Evolutionary conservation across 2,888 invertebrate genomes (phyloP).

Genomic region (Ashinkailepas kermadecensis): DNA sequence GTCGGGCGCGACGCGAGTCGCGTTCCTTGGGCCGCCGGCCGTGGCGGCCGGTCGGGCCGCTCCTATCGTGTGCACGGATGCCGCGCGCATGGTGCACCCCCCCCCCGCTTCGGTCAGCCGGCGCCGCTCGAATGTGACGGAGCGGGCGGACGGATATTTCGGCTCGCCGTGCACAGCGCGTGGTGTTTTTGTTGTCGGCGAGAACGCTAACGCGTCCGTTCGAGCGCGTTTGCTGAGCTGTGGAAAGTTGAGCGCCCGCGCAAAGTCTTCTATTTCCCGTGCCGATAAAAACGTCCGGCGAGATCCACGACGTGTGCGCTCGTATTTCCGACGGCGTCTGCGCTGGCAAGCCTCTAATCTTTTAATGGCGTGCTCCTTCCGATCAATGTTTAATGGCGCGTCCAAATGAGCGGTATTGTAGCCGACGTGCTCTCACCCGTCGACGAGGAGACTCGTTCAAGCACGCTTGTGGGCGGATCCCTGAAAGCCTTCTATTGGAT

Average conservation of each 20-base stretch:
- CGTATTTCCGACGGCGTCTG: background rate
- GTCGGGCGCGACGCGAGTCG: background rate
- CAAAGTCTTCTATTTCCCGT: background rate
- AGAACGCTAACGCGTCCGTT: background rate
- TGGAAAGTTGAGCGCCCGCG: background rate
- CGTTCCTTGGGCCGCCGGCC: too few relatives aligned
- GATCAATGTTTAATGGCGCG: background rate
- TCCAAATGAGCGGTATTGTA: background rate
- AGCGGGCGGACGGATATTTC: background rate
- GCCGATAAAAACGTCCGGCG: background rate
- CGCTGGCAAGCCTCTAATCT: background rate
- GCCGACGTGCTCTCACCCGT: background rate
- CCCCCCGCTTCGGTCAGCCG: too few relatives aligned
- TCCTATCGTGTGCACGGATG: too few relatives aligned
- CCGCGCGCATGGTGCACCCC: too few relatives aligned
- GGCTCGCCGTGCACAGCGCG: background rate
- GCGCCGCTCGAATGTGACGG: background rate
- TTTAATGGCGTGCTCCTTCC: constrained; percentile 7
- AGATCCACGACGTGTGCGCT: too few relatives aligned
- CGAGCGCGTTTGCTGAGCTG: background rate
- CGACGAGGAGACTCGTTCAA: background rate
- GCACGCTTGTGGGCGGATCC: background rate
- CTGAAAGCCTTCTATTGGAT: background rate
- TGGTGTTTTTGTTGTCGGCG: background rate
- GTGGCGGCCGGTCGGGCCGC: too few relatives aligned